Conservation (phyloP, 2,797 vertebrate genomes). For the Trachops cirrhosus region DNA sequence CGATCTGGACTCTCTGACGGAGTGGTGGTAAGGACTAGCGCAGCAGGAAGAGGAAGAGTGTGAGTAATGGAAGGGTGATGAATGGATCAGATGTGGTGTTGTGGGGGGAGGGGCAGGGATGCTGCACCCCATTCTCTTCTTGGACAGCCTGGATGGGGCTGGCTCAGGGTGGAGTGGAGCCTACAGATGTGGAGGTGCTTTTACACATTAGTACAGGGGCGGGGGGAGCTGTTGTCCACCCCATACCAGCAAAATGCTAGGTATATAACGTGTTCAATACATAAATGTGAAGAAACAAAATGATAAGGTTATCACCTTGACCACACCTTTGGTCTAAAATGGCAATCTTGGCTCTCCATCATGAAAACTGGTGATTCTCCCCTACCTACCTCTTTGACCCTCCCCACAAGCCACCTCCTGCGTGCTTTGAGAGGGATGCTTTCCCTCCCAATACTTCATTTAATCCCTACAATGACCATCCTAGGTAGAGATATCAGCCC, state of each 20-base stretch:
- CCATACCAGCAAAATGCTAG: background rate
- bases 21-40: background rate
- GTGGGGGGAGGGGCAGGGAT: background rate
- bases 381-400: background rate
- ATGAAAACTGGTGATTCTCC: background rate
- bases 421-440: background rate
- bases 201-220: background rate
- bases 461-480: background rate
- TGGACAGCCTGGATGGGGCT: background rate
- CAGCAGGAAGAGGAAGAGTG: background rate
- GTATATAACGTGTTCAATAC: background rate
- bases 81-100: background rate
- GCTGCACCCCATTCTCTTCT: background rate
- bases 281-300: constrained; percentile 18
- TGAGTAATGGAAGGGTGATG: background rate
- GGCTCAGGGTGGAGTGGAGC: background rate
- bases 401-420: background rate
- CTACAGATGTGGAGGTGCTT: background rate
- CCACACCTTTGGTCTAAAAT: background rate
- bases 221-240: background rate
- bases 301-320: background rate
- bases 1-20: background rate
- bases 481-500: background rate
- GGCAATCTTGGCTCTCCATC: background rate
- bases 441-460: background rate